phyloP scores from a whole-genome alignment of 2,113 vertebrate species.

The Stercorarius parasiticus region DNA sequence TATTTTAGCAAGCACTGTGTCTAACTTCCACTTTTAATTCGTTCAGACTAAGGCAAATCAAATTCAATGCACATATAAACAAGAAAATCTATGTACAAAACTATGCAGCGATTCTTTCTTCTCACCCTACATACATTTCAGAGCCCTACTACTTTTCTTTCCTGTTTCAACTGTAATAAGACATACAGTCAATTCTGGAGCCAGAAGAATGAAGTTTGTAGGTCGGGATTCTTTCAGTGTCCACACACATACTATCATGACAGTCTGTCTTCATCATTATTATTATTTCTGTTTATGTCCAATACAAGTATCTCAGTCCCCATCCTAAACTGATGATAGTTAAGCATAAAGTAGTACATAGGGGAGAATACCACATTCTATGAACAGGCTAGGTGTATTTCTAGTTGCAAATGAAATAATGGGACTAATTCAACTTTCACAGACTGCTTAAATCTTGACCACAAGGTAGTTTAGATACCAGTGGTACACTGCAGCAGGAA shows the following conservation, averaged over 20 bases:
- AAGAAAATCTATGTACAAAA: neutral
- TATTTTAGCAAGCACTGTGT: neutral
- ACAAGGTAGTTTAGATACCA: neutral
- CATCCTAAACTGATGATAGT: fast-evolving
- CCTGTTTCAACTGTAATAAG: neutral
- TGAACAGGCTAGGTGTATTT: neutral
- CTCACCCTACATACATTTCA: neutral
- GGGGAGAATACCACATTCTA: neutral
- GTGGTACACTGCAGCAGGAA: neutral
- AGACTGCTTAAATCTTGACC: neutral
- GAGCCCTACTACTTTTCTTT: neutral
- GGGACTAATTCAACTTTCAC: neutral
- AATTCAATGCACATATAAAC: neutral
- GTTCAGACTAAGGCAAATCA: neutral
- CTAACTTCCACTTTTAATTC: neutral
- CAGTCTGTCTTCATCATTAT: neutral
- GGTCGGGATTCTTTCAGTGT: neutral
- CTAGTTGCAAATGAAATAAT: neutral
- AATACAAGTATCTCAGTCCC: neutral
- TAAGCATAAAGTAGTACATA: neutral
- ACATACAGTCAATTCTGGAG: neutral
- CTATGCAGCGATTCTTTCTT: neutral
- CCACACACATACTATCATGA: neutral
- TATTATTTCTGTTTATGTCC: neutral
- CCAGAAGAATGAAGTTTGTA: neutral